phyloP scores from a whole-genome alignment of 2,888 invertebrate species.

The Lasiommata megera region DNA sequence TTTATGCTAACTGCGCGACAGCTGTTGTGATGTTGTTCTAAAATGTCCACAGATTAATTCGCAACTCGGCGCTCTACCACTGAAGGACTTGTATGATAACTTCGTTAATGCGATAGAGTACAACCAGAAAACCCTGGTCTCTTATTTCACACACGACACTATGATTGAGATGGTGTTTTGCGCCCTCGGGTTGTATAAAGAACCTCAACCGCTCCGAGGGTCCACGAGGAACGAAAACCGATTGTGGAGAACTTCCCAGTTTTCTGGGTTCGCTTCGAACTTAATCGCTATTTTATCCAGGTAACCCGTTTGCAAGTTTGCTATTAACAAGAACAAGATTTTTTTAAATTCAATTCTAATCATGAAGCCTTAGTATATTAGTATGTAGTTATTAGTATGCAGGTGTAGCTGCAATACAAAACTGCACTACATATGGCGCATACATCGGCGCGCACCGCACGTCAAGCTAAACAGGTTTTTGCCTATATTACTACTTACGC shows the following conservation, averaged over 20 bases:
- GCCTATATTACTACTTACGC: too few species aligned
- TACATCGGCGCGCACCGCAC: too few species aligned
- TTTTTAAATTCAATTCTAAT: too few species aligned
- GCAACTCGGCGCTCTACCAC: conserved; percentile 83
- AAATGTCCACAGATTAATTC: conserved; percentile 84
- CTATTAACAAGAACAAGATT: too few species aligned
- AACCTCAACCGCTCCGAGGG: conserved; percentile 78
- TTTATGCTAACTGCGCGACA: too few species aligned
- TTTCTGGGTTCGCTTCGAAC: conserved; percentile 87
- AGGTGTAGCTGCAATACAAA: too few species aligned
- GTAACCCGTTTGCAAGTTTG: too few species aligned
- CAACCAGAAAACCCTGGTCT: conserved; percentile 73
- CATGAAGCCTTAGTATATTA: too few species aligned
- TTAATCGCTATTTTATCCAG: conserved; percentile 87
- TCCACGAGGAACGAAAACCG: conserved; percentile 78
- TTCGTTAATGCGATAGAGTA: conserved; percentile 58
- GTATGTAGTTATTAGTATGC: too few species aligned
- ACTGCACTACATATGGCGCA: too few species aligned
- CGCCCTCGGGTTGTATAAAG: conserved; percentile 84
- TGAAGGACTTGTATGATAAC: conserved; percentile 84
- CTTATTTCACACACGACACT: conserved; percentile 86
- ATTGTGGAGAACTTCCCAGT: conserved; percentile 84
- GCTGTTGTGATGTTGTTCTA: too few species aligned
- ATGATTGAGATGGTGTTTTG: conserved; percentile 83
- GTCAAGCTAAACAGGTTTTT: too few species aligned